Percentiles rank a stretch among this genome's conserved stretches.
Evolutionary conservation across 23 tunicate species (phyloP).

Genomic region (Trididemnum clinides): DNA sequence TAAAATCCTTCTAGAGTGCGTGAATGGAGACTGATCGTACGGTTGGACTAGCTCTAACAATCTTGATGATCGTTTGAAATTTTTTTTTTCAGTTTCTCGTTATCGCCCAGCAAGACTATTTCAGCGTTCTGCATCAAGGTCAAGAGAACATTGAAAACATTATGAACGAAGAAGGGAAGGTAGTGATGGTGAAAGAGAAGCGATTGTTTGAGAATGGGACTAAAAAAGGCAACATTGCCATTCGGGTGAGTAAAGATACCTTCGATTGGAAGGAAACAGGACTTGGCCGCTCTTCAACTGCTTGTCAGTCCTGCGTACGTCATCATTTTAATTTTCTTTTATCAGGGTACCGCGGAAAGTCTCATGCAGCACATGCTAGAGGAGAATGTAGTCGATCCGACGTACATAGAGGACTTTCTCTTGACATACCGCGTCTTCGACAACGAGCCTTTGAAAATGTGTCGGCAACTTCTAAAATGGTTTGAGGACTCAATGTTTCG

Average conservation of each 20-base stretch:
- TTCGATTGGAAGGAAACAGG: not conserved
- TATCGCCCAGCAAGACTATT: conserved; percentile 93
- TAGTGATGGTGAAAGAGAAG: conserved; percentile 94
- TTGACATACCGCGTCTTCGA: conserved; percentile 89
- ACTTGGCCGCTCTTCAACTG: not conserved
- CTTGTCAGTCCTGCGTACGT: not conserved
- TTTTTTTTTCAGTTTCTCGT: conserved; percentile 74
- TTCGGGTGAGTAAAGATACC: conserved; percentile 46
- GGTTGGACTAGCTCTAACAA: no score
- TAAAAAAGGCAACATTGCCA: conserved; percentile 78
- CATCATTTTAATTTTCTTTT: not conserved
- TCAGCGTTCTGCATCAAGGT: conserved; percentile 92
- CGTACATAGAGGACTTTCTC: conserved; percentile 88
- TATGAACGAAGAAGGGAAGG: conserved; percentile 57
- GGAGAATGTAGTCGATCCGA: conserved; percentile 83
- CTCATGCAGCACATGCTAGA: conserved; percentile 81
- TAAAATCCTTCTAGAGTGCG: no score
- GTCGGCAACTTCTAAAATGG: conserved; percentile 77
- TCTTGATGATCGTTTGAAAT: no score
- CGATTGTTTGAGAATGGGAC: conserved; percentile 74
- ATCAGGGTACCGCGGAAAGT: conserved; percentile 83
- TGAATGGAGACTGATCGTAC: no score
- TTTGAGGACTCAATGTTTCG: conserved; percentile 65
- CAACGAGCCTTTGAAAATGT: conserved; percentile 71
- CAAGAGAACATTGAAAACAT: conserved; percentile 81